These are phyloP conservation scores for Chrysina gloriosa DNA, from an alignment of 2,888 invertebrate species.

Conservation along the genomic window DNA sequence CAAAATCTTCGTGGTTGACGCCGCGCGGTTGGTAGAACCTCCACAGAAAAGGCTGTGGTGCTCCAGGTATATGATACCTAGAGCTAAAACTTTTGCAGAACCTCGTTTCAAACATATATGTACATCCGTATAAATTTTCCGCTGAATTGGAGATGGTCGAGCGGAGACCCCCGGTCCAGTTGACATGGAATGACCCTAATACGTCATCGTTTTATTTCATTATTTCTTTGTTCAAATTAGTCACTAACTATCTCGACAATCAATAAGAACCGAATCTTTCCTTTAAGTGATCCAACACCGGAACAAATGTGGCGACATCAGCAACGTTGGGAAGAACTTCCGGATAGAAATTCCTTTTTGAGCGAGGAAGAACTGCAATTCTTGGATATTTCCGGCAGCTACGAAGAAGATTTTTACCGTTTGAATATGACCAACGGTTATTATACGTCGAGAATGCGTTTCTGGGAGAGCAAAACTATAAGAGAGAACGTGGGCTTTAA, in stretches of 20 bases:
- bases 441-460: constrained; percentile 50
- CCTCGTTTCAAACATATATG: too few relatives aligned
- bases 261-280: constrained; percentile 14
- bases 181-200: too few relatives aligned
- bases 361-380: constrained; percentile 47
- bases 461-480: constrained; percentile 52
- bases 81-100: too few relatives aligned
- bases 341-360: constrained; percentile 13
- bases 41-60: too few relatives aligned
- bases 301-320: neutral
- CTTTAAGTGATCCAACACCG: constrained; percentile 53
- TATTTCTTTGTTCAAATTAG: too few relatives aligned
- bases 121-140: too few relatives aligned
- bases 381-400: constrained; percentile 49
- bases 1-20: too few relatives aligned
- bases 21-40: too few relatives aligned
- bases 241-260: neutral
- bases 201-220: too few relatives aligned
- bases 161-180: too few relatives aligned
- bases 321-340: constrained; percentile 35
- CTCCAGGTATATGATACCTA: too few relatives aligned
- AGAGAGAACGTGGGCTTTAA: constrained; percentile 48
- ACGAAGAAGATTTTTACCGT: neutral
- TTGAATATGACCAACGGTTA: constrained; percentile 48
- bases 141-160: too few relatives aligned